A percentile compares a stretch with the other conserved stretches of the same genome.
phyloP scores from a whole-genome alignment of 2,888 invertebrate genomes.

The Odontocerum albicorne region DNA sequence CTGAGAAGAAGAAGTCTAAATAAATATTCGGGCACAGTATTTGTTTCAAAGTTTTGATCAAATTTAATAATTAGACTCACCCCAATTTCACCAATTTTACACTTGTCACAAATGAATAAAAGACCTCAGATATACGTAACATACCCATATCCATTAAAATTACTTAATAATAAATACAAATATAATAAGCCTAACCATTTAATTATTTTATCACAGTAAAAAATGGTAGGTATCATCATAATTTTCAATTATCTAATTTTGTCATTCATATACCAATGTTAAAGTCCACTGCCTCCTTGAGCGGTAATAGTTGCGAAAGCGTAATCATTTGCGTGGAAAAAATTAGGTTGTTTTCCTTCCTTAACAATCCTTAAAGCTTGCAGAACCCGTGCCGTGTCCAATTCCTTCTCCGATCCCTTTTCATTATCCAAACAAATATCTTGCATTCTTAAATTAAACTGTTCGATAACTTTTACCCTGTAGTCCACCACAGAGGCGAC shows the following conservation, averaged over 20 bases:
- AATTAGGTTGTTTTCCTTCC: slow-evolving; percentile 65
- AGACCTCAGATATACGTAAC: no score
- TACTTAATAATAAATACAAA: not conserved
- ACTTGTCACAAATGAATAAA: no score
- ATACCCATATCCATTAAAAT: not conserved
- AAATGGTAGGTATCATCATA: slow-evolving; percentile 1
- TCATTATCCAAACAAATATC: slow-evolving; percentile 89
- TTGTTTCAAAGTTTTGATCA: no score
- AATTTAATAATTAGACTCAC: no score
- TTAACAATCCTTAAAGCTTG: slow-evolving; percentile 82
- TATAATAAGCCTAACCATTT: slow-evolving; percentile 3
- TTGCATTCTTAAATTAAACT: slow-evolving; percentile 79
- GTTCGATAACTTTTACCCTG: slow-evolving; percentile 84
- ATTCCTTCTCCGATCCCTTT: slow-evolving; percentile 81
- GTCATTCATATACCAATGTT: slow-evolving; percentile 12
- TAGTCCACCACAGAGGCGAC: slow-evolving; percentile 87
- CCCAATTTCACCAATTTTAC: no score
- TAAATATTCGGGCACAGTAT: no score
- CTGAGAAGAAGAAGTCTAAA: no score
- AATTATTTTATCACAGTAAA: slow-evolving; percentile 16
- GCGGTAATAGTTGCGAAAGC: slow-evolving; percentile 30
- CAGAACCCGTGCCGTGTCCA: slow-evolving; percentile 89
- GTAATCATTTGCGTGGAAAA: slow-evolving; percentile 50
- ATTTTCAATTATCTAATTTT: slow-evolving; percentile 9
- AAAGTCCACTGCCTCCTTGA: slow-evolving; percentile 34